phyloP scores from a whole-genome alignment of 2,888 invertebrate genomes.

The Latheticus oryzae region DNA sequence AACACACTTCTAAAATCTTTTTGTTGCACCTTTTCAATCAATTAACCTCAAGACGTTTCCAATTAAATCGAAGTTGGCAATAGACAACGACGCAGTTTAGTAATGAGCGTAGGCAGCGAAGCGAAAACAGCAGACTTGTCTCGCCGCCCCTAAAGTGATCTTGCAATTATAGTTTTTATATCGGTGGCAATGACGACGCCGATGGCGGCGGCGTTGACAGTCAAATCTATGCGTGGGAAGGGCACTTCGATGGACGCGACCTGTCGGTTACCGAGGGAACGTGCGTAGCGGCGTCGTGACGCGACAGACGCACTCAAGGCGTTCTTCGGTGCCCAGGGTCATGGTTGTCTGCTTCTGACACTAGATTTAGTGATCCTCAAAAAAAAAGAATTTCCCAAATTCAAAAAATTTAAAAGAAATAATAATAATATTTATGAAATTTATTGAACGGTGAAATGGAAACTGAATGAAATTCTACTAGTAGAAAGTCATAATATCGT shows the following conservation, averaged over 20 bases:
- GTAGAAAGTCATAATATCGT: constrained; percentile 19
- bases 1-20: too few species aligned
- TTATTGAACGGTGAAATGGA: too few species aligned
- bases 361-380: too few species aligned
- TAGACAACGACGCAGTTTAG: constrained; percentile 24
- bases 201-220: constrained; percentile 29
- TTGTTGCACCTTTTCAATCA: too few species aligned
- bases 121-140: constrained; percentile 8
- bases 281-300: constrained; percentile 39
- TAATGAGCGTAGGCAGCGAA: constrained; percentile 33
- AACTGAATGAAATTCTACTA: too few species aligned
- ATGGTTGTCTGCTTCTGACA: constrained; percentile 52
- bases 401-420: too few species aligned
- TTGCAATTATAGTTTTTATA: constrained; percentile 36
- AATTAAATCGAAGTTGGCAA: too few species aligned
- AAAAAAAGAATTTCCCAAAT: too few species aligned
- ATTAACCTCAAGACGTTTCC: too few species aligned
- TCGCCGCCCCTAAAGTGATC: constrained; percentile 24
- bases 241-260: constrained; percentile 41
- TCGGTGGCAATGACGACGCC: constrained; percentile 7
- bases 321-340: constrained; percentile 52
- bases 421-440: neutral
- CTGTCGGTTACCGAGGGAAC: constrained; percentile 42
- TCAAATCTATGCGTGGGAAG: constrained; percentile 36
- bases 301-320: constrained; percentile 47